phyloP scores from a whole-genome alignment of 2,888 invertebrate genomes.

The Amorpha juglandis region DNA sequence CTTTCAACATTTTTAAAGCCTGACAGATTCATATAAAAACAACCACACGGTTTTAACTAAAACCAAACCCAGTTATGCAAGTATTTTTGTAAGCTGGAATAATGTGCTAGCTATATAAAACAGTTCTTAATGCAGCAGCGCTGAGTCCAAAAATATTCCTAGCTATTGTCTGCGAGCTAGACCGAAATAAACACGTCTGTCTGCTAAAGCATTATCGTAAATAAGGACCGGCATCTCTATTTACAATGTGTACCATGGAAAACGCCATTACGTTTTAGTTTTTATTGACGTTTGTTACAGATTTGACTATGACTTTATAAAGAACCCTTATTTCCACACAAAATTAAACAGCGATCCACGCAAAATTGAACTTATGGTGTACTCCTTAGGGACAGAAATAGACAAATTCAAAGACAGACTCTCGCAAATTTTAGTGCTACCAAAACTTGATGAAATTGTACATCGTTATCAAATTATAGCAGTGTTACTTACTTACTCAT shows the following conservation, averaged over 20 bases:
- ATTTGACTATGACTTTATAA: background rate
- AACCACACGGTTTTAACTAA: no score
- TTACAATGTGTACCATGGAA: conserved; percentile 5
- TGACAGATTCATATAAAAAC: no score
- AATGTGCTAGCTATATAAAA: background rate
- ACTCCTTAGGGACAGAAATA: no score
- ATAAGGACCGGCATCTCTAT: background rate
- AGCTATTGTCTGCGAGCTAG: conserved; percentile 19
- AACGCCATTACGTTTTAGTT: background rate
- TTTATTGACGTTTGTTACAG: background rate
- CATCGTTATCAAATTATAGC: no score
- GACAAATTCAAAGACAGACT: no score
- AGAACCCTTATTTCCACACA: background rate
- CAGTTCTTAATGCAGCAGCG: background rate
- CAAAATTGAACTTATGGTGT: no score
- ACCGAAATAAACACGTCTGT: conserved; percentile 24
- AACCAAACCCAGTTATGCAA: no score
- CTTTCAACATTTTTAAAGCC: no score
- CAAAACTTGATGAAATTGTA: no score
- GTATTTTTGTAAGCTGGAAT: background rate
- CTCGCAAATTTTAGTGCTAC: no score
- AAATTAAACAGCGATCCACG: no score
- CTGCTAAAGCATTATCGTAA: conserved; percentile 20
- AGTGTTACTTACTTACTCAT: no score
- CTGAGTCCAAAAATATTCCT: background rate